A percentile compares a stretch with the other conserved stretches of the same genome.
Evolutionary conservation across 2,113 vertebrate species (phyloP).

Genomic region (Hoplias malabaricus): DNA sequence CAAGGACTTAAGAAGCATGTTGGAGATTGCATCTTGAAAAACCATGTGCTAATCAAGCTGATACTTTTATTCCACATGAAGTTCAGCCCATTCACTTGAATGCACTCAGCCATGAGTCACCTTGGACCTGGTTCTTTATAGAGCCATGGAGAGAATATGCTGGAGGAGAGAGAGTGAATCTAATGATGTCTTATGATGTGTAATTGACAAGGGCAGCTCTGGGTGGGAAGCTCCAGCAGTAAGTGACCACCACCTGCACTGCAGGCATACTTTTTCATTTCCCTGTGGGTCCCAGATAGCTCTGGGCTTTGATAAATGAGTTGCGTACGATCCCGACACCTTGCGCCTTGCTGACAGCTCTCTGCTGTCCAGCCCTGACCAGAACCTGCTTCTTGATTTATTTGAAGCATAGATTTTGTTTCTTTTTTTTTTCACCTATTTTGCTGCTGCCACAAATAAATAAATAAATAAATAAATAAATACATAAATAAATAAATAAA

Average conservation of each 20-base stretch:
- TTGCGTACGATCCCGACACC: neutral
- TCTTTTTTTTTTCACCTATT: neutral
- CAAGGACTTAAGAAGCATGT: no score
- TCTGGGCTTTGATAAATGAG: slow-evolving; percentile 21
- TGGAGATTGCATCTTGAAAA: no score
- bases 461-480: neutral
- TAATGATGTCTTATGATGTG: slow-evolving; percentile 30
- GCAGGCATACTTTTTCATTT: neutral
- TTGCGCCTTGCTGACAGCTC: slow-evolving; percentile 9
- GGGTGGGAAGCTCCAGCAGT: neutral
- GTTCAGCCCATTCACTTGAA: neutral
- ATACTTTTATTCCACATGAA: neutral
- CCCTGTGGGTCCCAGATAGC: slow-evolving; percentile 1
- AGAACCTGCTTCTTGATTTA: neutral
- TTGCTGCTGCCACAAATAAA: neutral
- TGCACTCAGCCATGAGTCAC: neutral
- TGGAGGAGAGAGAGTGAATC: neutral
- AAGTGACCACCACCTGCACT: slow-evolving; percentile 36
- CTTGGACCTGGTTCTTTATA: neutral
- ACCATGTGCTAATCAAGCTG: no score
- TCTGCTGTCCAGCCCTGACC: neutral
- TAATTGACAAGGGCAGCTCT: slow-evolving; percentile 18
- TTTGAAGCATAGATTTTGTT: neutral
- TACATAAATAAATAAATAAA: slow-evolving; percentile 6
- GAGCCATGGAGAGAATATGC: neutral